phyloP scores from a whole-genome alignment of 2,797 vertebrate genomes.

The Anniella stebbinsi region DNA sequence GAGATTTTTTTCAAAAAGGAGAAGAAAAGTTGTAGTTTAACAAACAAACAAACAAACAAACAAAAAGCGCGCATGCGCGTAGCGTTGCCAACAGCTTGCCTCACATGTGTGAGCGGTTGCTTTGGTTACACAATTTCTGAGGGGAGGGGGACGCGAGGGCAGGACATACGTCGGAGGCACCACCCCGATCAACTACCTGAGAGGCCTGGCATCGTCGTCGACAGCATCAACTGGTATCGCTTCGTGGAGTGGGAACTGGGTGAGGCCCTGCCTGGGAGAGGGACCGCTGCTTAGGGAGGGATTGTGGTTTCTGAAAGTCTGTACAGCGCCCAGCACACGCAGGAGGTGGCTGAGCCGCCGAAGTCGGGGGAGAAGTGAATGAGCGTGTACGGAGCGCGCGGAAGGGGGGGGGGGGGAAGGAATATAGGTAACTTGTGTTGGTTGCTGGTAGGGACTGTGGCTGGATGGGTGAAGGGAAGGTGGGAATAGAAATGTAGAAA shows the following conservation, averaged over 20 bases:
- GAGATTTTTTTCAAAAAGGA: background rate
- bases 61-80: background rate
- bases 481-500: background rate
- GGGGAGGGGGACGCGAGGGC: fast-evolving
- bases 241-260: background rate
- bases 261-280: background rate
- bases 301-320: background rate
- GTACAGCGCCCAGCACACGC: background rate
- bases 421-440: too few species aligned
- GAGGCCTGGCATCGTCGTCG: background rate
- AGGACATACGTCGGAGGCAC: fast-evolving
- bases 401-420: too few species aligned
- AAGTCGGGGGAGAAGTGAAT: background rate
- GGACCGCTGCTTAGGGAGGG: fast-evolving
- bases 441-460: background rate
- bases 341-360: background rate
- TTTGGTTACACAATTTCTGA: background rate
- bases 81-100: background rate
- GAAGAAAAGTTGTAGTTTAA: background rate
- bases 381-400: too few species aligned
- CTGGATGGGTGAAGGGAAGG: background rate
- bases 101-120: background rate
- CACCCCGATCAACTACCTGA: background rate
- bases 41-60: background rate
- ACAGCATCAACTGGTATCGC: fast-evolving